A percentile compares a stretch with the other conserved stretches of the same genome.
Evolutionary conservation across 1,140 invertebrate species (phyloP).

Genomic region (Euglossa dilemma): DNA sequence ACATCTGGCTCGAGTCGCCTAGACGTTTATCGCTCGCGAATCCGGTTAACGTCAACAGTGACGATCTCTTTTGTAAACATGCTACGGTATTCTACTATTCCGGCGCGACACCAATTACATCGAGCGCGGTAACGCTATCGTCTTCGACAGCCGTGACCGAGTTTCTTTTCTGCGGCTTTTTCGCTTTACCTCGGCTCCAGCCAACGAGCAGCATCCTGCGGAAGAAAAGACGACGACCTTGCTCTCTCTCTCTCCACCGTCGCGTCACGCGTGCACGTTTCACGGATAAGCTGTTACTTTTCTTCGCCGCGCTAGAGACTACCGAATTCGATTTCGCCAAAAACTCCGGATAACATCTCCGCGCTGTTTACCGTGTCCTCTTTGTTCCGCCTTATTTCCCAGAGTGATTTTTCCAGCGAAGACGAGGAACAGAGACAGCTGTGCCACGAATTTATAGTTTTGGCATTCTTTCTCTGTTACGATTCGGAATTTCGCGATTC

Average conservation of each 20-base stretch:
- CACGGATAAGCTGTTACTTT: background rate
- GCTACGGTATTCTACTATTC: background rate
- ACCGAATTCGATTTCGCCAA: background rate
- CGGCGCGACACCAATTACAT: background rate
- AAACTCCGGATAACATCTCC: background rate
- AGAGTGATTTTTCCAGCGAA: too few relatives aligned
- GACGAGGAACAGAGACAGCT: too few relatives aligned
- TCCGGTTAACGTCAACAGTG: background rate
- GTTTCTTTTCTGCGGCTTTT: slow-evolving; percentile 2
- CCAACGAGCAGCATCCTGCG: background rate
- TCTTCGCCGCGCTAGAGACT: background rate
- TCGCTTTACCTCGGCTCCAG: background rate
- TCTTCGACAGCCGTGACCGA: slow-evolving; percentile 28
- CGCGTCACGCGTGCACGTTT: background rate
- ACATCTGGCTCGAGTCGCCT: background rate
- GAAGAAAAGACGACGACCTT: background rate
- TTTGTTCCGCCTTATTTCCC: too few relatives aligned
- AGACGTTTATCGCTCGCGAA: background rate
- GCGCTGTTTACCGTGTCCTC: too few relatives aligned
- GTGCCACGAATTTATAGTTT: too few relatives aligned
- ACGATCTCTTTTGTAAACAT: background rate
- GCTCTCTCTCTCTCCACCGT: background rate
- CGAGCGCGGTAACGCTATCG: background rate
- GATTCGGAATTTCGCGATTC: too few relatives aligned
- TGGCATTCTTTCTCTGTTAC: too few relatives aligned